phyloP scores from a whole-genome alignment of 2,113 vertebrate genomes.

The Micromys minutus region DNA sequence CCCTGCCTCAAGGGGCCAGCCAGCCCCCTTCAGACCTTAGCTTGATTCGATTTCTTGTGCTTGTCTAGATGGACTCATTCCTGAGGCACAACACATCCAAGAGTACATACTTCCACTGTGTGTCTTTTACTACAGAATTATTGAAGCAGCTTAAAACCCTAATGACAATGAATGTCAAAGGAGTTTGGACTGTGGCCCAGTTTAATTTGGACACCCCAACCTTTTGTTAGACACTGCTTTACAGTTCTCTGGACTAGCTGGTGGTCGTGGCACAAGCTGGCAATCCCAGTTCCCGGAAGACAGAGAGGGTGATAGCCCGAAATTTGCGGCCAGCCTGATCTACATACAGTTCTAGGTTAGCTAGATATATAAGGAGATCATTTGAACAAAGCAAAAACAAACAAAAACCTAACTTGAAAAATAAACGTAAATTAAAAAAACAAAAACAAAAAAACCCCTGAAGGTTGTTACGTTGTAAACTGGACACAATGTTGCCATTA shows the following conservation, averaged over 20 bases:
- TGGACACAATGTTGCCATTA: neutral
- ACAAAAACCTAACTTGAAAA: neutral
- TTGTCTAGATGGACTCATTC: neutral
- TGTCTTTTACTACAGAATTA: conserved; percentile 48
- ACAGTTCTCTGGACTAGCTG: neutral
- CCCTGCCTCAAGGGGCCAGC: neutral
- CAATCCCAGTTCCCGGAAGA: neutral
- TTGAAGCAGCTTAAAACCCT: conserved; percentile 38
- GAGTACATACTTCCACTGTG: conserved; percentile 30
- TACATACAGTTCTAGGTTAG: neutral
- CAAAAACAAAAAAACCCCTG: no score
- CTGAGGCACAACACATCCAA: conserved; percentile 27
- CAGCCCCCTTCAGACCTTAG: neutral
- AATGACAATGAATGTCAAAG: conserved; percentile 43
- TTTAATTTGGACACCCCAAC: neutral
- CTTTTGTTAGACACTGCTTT: conserved; percentile 21
- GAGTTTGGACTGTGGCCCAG: neutral
- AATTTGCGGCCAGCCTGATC: neutral
- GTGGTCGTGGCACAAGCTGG: no score
- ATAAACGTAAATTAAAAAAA: neutral
- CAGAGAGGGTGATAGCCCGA: neutral
- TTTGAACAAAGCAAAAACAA: neutral
- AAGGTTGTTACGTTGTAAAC: conserved; percentile 1
- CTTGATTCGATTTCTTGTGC: neutral
- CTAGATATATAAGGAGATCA: neutral